These are phyloP conservation scores for Priocnemis perturbator DNA, from an alignment of 2,888 invertebrate species.

Conservation along the genomic window DNA sequence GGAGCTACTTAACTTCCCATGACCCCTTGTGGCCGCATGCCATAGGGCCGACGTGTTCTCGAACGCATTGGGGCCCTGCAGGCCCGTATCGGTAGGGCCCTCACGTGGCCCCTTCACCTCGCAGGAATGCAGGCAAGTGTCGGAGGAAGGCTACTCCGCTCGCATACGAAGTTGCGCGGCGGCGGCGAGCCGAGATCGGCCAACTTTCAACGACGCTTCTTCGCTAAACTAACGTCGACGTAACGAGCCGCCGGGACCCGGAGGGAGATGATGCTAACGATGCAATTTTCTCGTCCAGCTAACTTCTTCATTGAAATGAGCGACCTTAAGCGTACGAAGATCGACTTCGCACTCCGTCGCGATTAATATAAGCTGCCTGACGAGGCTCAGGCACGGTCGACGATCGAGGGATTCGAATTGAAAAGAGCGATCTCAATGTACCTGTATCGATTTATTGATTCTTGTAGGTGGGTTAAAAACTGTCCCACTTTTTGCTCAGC, in stretches of 20 bases:
- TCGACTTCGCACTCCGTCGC: not conserved
- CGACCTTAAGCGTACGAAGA: slow-evolving; percentile 10
- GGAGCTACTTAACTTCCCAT: slow-evolving; percentile 58
- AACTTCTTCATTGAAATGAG: too few species aligned
- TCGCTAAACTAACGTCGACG: too few species aligned
- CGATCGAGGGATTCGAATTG: too few species aligned
- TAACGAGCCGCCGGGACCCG: too few species aligned
- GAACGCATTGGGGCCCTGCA: slow-evolving; percentile 50
- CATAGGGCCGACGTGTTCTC: slow-evolving; percentile 58
- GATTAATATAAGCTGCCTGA: too few species aligned
- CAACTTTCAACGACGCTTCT: not conserved
- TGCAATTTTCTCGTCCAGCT: too few species aligned
- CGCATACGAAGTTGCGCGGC: slow-evolving; percentile 16
- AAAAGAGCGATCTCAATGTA: too few species aligned
- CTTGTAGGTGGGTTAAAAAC: too few species aligned
- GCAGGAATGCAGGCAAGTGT: slow-evolving; percentile 58
- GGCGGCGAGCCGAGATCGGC: not conserved
- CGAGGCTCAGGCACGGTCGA: too few species aligned
- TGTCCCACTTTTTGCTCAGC: too few species aligned
- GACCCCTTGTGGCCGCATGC: slow-evolving; percentile 57
- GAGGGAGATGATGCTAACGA: too few species aligned
- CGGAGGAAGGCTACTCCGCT: not conserved
- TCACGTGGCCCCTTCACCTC: slow-evolving; percentile 44
- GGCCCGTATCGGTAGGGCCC: slow-evolving; percentile 38
- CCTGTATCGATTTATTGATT: too few species aligned